Conservation (phyloP, 2,888 invertebrate species). For the Chirona hameri region DNA sequence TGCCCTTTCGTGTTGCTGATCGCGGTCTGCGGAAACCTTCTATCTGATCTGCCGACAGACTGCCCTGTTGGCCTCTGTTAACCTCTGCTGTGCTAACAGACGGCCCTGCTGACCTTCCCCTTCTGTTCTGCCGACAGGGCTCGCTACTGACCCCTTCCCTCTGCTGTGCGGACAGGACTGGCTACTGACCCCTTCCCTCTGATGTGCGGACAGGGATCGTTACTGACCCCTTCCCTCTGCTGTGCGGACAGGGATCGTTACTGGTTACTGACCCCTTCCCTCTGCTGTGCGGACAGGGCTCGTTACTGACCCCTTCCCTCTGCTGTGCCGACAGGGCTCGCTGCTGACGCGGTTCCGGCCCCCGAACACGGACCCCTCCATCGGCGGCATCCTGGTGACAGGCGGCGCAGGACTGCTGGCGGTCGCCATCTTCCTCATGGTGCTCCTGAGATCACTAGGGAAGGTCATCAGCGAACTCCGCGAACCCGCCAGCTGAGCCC, state of each 20-base stretch:
- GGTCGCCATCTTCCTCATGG: slow-evolving; percentile 22
- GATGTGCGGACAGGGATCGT: not conserved
- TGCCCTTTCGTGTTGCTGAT: no score
- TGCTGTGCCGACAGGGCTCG: not conserved
- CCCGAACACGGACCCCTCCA: slow-evolving; percentile 4
- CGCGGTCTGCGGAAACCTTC: no score
- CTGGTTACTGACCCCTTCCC: not conserved
- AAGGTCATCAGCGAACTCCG: slow-evolving; percentile 3
- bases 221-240: not conserved
- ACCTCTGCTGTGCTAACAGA: no score
- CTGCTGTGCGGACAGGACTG: not conserved
- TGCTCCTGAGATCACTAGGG: slow-evolving; percentile 1
- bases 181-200: not conserved
- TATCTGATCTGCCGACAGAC: no score
- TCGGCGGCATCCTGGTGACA: slow-evolving; percentile 9
- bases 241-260: not conserved
- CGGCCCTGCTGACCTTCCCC: not conserved
- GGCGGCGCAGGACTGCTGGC: slow-evolving; percentile 1
- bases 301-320: not conserved
- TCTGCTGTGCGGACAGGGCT: not conserved
- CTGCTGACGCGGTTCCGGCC: slow-evolving; percentile 25
- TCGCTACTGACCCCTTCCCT: not conserved
- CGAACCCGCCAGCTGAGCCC: not conserved
- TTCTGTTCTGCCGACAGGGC: not conserved
- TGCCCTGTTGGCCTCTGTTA: no score